phyloP scores from a whole-genome alignment of 2,888 invertebrate genomes.

The Conistra vaccinii region DNA sequence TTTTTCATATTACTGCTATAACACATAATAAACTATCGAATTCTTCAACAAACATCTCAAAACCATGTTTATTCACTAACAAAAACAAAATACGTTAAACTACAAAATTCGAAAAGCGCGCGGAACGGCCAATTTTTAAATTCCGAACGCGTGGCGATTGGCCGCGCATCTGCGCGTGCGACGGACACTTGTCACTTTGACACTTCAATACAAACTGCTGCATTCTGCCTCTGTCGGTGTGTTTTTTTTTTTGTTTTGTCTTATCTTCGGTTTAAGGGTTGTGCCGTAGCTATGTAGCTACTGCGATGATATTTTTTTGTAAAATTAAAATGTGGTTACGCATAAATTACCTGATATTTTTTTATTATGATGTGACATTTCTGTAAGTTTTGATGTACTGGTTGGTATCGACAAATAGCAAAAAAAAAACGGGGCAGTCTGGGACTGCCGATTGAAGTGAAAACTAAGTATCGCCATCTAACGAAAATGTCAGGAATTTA shows the following conservation, averaged over 20 bases:
- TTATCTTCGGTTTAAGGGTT: slow-evolving; percentile 56
- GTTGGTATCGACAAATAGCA: no score
- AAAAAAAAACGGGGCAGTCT: no score
- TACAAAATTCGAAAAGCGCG: slow-evolving; percentile 64
- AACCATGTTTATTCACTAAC: slow-evolving; percentile 34
- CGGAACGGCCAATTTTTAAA: slow-evolving; percentile 72
- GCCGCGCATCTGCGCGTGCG: slow-evolving; percentile 81
- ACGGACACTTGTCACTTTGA: slow-evolving; percentile 83
- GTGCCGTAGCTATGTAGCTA: slow-evolving; percentile 32
- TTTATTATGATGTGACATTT: background rate
- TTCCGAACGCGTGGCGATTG: slow-evolving; percentile 73
- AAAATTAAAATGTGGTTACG: background rate
- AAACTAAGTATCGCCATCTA: no score
- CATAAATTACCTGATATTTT: background rate
- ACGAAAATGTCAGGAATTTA: no score
- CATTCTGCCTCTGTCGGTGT: slow-evolving; percentile 70
- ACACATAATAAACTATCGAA: slow-evolving; percentile 55
- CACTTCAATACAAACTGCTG: slow-evolving; percentile 84
- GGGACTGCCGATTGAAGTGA: no score
- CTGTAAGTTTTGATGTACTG: background rate
- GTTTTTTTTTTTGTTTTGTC: slow-evolving; percentile 54
- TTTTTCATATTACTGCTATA: slow-evolving; percentile 53
- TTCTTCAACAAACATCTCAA: slow-evolving; percentile 31
- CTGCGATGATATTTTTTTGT: slow-evolving; percentile 10
- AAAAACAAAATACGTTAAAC: slow-evolving; percentile 46